These are phyloP conservation scores for Ichneumoninae sp. DNA, from an alignment of 2,888 invertebrate genomes.

Conservation along the genomic window DNA sequence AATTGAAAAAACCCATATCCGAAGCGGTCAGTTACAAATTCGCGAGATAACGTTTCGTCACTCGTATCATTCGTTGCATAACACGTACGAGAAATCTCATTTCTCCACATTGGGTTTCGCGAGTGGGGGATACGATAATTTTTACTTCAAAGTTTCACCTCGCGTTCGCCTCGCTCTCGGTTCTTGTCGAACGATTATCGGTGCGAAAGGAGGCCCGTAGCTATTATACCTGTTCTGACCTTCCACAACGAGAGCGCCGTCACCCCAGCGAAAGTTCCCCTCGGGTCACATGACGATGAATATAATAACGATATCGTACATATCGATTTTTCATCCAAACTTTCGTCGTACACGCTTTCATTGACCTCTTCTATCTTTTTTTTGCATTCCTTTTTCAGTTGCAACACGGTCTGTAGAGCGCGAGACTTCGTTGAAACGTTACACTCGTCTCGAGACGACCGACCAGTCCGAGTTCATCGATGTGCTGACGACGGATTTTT, in stretches of 20 bases:
- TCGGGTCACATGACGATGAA: constrained; percentile 4
- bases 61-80: background rate
- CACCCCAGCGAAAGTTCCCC: constrained; percentile 51
- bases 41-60: constrained; percentile 10
- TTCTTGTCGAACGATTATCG: constrained; percentile 37
- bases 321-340: background rate
- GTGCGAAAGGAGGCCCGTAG: constrained; percentile 27
- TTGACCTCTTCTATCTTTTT: background rate
- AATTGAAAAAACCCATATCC: background rate
- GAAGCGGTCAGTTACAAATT: constrained; percentile 3
- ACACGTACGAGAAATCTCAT: background rate
- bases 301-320: constrained; percentile 1
- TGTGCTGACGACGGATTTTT: background rate
- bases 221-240: constrained; percentile 49
- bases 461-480: constrained; percentile 1
- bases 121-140: background rate
- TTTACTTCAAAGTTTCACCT: constrained; percentile 43
- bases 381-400: background rate
- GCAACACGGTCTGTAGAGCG: background rate
- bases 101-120: background rate
- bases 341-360: background rate
- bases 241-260: constrained; percentile 54
- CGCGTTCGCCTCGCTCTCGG: constrained; percentile 14
- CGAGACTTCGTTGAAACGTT: background rate
- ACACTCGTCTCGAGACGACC: background rate